Conservation (phyloP, 2,888 invertebrate species). For the Amaurobius ferox region DNA sequence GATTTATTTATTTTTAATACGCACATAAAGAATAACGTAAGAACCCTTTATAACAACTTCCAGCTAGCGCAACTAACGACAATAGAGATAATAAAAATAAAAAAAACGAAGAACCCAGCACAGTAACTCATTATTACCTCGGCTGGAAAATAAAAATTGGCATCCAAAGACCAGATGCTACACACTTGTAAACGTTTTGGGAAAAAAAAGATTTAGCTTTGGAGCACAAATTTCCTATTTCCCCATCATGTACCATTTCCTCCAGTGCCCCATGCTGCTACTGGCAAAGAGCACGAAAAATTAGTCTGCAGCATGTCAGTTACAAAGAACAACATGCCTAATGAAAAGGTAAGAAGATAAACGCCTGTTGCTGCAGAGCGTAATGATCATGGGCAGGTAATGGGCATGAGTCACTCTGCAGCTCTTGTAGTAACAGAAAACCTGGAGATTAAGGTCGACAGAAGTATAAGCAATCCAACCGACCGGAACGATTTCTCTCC, state of each 20-base stretch:
- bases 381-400: conserved; percentile 13
- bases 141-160: too few relatives aligned
- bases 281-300: neutral
- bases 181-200: too few relatives aligned
- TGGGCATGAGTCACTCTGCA: conserved; percentile 4
- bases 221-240: neutral
- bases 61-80: too few relatives aligned
- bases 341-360: neutral
- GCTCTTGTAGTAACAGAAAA: neutral
- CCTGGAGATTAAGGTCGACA: conserved; percentile 1
- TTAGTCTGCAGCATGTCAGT: neutral
- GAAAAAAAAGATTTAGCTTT: too few relatives aligned
- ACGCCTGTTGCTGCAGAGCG: neutral
- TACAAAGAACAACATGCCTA: neutral
- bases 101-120: too few relatives aligned
- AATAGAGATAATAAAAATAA: too few relatives aligned
- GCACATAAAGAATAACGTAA: too few relatives aligned
- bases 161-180: too few relatives aligned
- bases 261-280: neutral
- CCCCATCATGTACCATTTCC: neutral
- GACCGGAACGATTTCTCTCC: neutral
- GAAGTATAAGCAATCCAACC: neutral
- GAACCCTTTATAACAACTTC: too few relatives aligned
- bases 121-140: too few relatives aligned
- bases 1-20: too few relatives aligned